A percentile compares a stretch with the other conserved stretches of the same genome.
Evolutionary conservation across 2,113 vertebrate genomes (phyloP).

Genomic region (Notothenia coriiceps): DNA sequence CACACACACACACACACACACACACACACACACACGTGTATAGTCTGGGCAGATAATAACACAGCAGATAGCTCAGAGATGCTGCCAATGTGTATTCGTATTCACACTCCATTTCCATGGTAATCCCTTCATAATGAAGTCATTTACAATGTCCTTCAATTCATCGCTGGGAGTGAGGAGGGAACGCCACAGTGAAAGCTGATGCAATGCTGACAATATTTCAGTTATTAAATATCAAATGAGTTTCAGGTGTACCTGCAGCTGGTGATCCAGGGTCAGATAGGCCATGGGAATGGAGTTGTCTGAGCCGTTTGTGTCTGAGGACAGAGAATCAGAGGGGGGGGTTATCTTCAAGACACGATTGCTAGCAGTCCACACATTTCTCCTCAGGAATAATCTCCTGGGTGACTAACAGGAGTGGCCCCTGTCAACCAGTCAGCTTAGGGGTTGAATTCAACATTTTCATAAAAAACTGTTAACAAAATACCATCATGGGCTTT

Average conservation of each 20-base stretch:
- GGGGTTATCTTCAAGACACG: not conserved
- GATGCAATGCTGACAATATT: not conserved
- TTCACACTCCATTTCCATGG: conserved; percentile 35
- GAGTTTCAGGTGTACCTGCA: conserved; percentile 88
- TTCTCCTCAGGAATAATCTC: not conserved
- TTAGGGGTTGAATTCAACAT: too few species aligned
- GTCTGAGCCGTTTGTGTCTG: conserved; percentile 98
- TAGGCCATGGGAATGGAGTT: conserved; percentile 99
- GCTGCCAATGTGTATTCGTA: not conserved
- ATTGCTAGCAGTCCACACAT: not conserved
- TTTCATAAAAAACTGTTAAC: too few species aligned
- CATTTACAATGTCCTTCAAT: not conserved
- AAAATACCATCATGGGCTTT: too few species aligned
- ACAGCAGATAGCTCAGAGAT: not conserved
- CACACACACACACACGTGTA: conserved; percentile 45
- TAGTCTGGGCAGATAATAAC: conserved; percentile 72
- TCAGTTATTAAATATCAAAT: not conserved
- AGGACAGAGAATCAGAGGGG: not conserved
- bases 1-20: too few species aligned
- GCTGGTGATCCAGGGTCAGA: conserved; percentile 97
- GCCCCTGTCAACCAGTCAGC: too few species aligned
- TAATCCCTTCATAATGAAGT: conserved; percentile 55
- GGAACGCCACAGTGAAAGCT: not conserved
- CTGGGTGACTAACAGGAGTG: not conserved
- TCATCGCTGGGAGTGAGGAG: not conserved